These are phyloP conservation scores for Dolichallabes microphthalmus DNA, from an alignment of 2,113 vertebrate genomes.

Conservation along the genomic window DNA sequence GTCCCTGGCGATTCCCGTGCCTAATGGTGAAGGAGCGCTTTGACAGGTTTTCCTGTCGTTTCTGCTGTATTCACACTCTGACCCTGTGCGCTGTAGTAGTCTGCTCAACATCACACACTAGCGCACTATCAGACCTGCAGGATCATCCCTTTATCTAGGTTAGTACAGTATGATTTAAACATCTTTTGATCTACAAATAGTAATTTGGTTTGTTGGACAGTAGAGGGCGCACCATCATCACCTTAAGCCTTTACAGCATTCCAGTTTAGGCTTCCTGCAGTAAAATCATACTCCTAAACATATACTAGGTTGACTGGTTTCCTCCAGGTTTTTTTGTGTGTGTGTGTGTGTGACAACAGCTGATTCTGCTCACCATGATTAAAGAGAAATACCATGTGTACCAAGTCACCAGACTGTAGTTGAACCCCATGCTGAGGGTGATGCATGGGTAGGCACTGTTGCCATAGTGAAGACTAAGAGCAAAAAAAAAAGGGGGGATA, in stretches of 20 bases:
- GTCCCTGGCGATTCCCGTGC: too few species aligned
- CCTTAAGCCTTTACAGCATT: conserved; percentile 26
- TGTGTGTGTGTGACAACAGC: too few species aligned
- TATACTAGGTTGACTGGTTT: not conserved
- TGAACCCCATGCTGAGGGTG: not conserved
- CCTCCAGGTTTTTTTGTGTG: too few species aligned
- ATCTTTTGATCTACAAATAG: not conserved
- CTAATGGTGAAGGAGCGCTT: not conserved
- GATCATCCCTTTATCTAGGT: not conserved
- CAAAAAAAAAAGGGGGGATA: not conserved
- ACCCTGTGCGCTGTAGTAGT: not conserved
- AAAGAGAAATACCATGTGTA: not conserved
- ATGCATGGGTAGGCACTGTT: conserved; percentile 8
- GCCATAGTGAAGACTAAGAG: conserved; percentile 6
- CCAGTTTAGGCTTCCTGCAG: not conserved
- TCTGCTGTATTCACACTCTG: not conserved
- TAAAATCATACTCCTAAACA: not conserved
- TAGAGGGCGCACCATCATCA: conserved; percentile 61
- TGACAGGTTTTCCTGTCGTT: not conserved
- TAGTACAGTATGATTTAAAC: not conserved
- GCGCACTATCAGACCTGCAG: not conserved
- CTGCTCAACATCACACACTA: not conserved
- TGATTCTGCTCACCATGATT: not conserved
- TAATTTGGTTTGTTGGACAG: conserved; percentile 46
- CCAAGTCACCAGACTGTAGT: not conserved